Evolutionary conservation across 2,113 vertebrate species (phyloP), one percentile per base, ranked within the genome.

Genomic region (Camelus bactrianus): DNA sequence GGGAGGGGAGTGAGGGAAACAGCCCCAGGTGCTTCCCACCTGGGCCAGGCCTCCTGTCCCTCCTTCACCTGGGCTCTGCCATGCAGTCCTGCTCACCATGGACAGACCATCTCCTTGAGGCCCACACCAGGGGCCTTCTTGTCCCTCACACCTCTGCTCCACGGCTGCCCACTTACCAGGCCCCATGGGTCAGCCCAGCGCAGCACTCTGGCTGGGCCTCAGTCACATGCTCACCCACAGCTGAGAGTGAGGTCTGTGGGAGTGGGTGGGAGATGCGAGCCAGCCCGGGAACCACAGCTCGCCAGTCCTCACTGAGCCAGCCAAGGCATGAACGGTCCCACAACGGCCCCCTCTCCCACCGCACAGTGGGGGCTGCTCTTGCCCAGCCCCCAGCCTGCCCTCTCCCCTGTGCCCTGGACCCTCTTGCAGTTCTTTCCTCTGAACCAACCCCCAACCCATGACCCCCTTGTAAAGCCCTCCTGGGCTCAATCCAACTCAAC

Each of bases 121-220:
- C 72, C 79, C 22, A 11, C 8, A 0, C 16, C 60, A 22, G 24
- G 24, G 24, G 24, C 67, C 48, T 30, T 46, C 76, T 24, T 32
- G 1, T 24, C 17, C 14, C 14, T 35, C 0, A 12, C 8, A 20
- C 19, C 46, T 42, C 20, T 1, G 64, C 67, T 35, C 73, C n/a
- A 50, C 15, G 54, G 38, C 73, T 35, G 48, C 50, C 12, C 22
- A 0, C 32, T 65, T n/a, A 54, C 22, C 17, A 56, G 80, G 38
- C 8, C 35, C 16, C 3, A 1, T 1, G 26, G 26, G 50, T 20
- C 73, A 62, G 14, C n/a, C 26, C 54, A 0, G 16, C 0, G 13
- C 20, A 60, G 85, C 28, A 14, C 90, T 48, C 48, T 6, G 19
- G 15, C 17, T 7, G 20, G 15, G 64, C 62, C 35, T 77, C 5